Percentiles rank a stretch among this genome's conserved stretches.
phyloP scores from a whole-genome alignment of 2,888 invertebrate species.

The Acanthoscelides obtectus region DNA sequence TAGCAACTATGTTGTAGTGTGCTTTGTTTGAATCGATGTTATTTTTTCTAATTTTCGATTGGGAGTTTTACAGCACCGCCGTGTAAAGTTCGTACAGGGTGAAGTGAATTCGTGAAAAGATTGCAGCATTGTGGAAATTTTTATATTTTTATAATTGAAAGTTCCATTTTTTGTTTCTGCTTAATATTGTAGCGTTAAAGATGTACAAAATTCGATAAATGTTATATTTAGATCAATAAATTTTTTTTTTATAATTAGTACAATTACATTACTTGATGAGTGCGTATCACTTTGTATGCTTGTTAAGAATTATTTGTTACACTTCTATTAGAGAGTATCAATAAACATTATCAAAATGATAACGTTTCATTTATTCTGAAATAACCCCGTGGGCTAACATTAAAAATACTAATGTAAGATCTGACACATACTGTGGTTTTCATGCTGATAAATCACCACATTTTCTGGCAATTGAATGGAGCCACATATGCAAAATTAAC shows the following conservation, averaged over 20 bases:
- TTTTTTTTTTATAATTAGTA: neutral
- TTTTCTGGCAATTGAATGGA: no score
- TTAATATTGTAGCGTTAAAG: neutral
- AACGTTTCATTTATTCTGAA: neutral
- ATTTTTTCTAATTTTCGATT: no score
- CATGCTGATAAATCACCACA: no score
- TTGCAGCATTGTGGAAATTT: neutral
- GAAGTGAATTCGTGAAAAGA: neutral
- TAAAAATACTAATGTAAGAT: no score
- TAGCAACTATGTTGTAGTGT: no score
- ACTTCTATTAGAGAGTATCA: neutral
- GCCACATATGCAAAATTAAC: no score
- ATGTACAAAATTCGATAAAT: neutral
- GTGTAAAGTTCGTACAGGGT: neutral
- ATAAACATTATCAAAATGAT: neutral
- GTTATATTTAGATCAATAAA: neutral
- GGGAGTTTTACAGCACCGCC: neutral
- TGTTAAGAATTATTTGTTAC: neutral
- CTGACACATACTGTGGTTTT: no score
- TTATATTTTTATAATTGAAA: neutral
- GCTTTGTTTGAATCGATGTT: no score
- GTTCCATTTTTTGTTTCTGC: neutral
- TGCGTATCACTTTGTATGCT: neutral
- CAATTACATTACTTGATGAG: neutral
- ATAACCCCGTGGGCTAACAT: no score